phyloP scores from a whole-genome alignment of 2,888 invertebrate genomes.

The Mamestra brassicae region DNA sequence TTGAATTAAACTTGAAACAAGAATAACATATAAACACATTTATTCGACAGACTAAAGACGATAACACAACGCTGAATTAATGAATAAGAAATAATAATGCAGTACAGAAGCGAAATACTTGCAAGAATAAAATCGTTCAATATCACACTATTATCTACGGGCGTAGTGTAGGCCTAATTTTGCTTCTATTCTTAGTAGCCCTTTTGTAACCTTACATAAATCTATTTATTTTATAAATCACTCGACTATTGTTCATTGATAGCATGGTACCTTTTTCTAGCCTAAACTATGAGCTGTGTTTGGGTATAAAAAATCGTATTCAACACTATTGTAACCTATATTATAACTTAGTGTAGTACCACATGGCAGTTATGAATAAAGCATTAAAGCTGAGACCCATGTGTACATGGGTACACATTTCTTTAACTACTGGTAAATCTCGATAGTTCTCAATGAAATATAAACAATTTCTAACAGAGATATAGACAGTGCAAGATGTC shows the following conservation, averaged over 20 bases:
- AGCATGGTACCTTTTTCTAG: not conserved
- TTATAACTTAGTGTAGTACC: not conserved
- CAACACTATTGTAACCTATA: not conserved
- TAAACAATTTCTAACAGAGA: not conserved
- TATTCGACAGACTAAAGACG: not conserved
- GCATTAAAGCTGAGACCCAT: not conserved
- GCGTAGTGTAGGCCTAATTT: too few relatives aligned
- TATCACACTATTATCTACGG: not conserved
- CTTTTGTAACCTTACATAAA: not conserved
- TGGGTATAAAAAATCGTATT: not conserved
- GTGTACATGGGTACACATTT: not conserved
- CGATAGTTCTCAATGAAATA: not conserved
- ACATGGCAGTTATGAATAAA: not conserved
- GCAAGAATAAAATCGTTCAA: not conserved
- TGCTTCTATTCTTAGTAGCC: not conserved
- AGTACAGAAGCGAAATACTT: not conserved
- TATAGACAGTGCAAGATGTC: not conserved
- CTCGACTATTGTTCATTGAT: not conserved
- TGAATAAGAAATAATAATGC: not conserved
- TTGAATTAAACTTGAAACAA: too few relatives aligned
- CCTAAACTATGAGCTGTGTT: conserved; percentile 5
- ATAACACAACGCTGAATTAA: not conserved
- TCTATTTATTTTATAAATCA: conserved; percentile 9
- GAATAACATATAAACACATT: conserved; percentile 11
- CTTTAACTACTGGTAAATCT: not conserved